A percentile compares a stretch with the other conserved stretches of the same genome.
Conservation (phyloP, 2,888 invertebrate species). For the Sinelater perroti region DNA sequence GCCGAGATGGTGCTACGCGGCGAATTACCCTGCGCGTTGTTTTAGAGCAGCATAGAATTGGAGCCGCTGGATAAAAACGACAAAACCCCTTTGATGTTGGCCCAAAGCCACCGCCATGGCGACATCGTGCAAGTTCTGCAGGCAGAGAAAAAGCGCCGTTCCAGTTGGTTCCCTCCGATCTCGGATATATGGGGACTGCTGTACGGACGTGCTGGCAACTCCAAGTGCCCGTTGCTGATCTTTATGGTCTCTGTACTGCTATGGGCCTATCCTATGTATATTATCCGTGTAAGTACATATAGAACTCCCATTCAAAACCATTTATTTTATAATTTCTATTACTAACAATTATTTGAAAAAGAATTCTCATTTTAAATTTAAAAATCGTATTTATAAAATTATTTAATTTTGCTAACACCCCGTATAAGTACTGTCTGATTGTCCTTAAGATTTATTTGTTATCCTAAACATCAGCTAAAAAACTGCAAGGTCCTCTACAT, state of each 20-base stretch:
- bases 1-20: not conserved
- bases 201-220: conserved; percentile 91
- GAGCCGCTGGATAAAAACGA: conserved; percentile 91
- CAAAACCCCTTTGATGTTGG: conserved; percentile 89
- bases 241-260: conserved; percentile 85
- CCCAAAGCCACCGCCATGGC: conserved; percentile 86
- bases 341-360: too few species aligned
- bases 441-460: too few species aligned
- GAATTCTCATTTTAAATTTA: too few species aligned
- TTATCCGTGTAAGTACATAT: conserved; percentile 78
- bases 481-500: too few species aligned
- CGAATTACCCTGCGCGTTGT: conserved; percentile 4
- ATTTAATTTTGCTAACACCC: too few species aligned
- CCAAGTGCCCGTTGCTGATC: conserved; percentile 86
- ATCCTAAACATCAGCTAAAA: too few species aligned
- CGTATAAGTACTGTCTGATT: too few species aligned
- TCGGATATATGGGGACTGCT: conserved; percentile 89
- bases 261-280: conserved; percentile 95
- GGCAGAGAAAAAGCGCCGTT: conserved; percentile 81
- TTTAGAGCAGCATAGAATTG: conserved; percentile 83
- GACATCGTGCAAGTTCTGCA: conserved; percentile 85
- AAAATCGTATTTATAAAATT: too few species aligned
- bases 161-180: conserved; percentile 87
- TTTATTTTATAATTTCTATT: too few species aligned
- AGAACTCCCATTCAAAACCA: too few species aligned